Base-by-base conservation (phyloP, 2,888 invertebrate genomes). In the Euzophera pinguis region DNA sequence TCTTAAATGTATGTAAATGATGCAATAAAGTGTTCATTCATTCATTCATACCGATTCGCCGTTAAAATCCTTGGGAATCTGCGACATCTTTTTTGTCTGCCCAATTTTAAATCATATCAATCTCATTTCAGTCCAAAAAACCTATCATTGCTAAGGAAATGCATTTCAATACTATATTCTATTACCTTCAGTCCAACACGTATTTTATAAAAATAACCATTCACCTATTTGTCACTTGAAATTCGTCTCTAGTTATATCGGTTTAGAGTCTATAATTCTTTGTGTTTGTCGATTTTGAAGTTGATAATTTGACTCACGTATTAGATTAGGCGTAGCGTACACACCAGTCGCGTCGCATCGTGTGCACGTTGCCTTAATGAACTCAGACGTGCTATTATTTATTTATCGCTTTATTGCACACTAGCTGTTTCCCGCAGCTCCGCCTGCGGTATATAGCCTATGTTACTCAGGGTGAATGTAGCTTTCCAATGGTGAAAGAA, bases 231-330 rank as follows among this genome's bases (percentile, higher is more conserved):
- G n/a, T 4, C 14, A 32, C 16, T 6, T 10, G 5, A 16, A 45
- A 16, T 10, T 45, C 5, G 14, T 32, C 35, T 17, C 14, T 48
- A 37, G 13, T 38, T 0, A 4, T 27, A 13, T 10, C 1, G 6
- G 0, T 10, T 27, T 49, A 38, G 8, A 12, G 27, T 38, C 13
- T 10, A 14, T 9, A 38, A 27, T 49, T 27, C 27, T 4, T 1
- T 38, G 38, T 37, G 22, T 38, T 13, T 14, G 27, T 14, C 9
- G 10, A 39, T 27, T 38, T 12, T 13, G 27, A 43, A 32, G 51
- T 51, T 51, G 42, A 43, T 51, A 22, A 51, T 51, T 51, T 50
- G 9, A 17, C 35, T 58, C 58, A 58, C 58, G 58, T 58, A 58
- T 29, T 55, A 55, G 52, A 58, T 58, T 58, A 55, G 39, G 58